Conservation (phyloP, 2,888 invertebrate genomes). For the Urechis unicinctus region DNA sequence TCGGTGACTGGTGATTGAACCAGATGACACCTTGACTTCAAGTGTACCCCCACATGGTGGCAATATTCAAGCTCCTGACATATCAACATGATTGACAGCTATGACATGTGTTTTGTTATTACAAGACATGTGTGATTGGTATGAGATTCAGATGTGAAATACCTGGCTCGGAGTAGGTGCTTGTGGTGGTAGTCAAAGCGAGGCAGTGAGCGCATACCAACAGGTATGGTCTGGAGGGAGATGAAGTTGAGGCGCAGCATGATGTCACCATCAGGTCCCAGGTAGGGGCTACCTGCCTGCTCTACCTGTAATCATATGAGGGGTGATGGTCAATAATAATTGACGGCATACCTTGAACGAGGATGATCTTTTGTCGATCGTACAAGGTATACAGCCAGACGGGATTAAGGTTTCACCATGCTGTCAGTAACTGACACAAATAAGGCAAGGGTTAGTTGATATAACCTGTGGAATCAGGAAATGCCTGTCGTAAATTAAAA, state of each 20-base stretch:
- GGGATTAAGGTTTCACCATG: too few species aligned
- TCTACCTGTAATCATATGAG: slow-evolving; percentile 14
- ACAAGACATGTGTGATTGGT: too few species aligned
- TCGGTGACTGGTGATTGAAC: too few species aligned
- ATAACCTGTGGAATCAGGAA: too few species aligned
- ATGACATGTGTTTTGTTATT: too few species aligned
- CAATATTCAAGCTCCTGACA: too few species aligned
- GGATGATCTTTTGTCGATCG: background rate
- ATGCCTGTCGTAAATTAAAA: too few species aligned
- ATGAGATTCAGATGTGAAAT: background rate
- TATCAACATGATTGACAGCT: too few species aligned
- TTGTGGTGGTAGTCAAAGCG: slow-evolving; percentile 21
- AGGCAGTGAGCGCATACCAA: slow-evolving; percentile 20
- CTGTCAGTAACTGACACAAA: too few species aligned
- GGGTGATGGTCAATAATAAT: background rate
- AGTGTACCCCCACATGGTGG: too few species aligned
- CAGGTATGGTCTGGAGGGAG: slow-evolving; percentile 22
- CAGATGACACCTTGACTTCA: too few species aligned
- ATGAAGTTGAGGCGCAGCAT: slow-evolving; percentile 19
- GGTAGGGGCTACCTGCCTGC: slow-evolving; percentile 16
- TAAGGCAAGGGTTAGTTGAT: too few species aligned
- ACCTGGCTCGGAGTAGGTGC: slow-evolving; percentile 21
- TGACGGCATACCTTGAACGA: background rate
- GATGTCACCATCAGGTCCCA: slow-evolving; percentile 16
- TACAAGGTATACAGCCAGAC: background rate